phyloP scores from a whole-genome alignment of 2,797 vertebrate genomes.

The Choloepus didactylus region DNA sequence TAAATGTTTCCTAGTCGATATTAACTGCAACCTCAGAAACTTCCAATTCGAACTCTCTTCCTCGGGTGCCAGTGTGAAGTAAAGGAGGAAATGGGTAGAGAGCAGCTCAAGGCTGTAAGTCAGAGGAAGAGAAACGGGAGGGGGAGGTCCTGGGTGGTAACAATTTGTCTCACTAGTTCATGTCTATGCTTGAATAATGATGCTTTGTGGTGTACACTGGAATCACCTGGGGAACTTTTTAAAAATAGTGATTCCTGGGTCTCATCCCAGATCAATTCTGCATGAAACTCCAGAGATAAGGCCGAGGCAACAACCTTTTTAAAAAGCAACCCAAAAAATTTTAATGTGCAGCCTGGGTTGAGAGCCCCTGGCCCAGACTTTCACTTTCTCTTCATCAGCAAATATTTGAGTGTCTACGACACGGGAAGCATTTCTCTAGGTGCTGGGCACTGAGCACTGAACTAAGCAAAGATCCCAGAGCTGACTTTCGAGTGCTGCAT shows the following conservation, averaged over 20 bases:
- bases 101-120: neutral
- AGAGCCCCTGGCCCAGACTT: neutral
- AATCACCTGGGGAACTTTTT: neutral
- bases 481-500: neutral
- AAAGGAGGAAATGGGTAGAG: neutral
- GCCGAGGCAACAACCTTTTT: neutral
- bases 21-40: neutral
- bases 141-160: neutral
- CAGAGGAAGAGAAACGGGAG: neutral
- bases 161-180: neutral
- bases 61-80: neutral
- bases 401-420: neutral
- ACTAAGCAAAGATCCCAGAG: neutral
- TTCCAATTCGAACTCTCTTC: constrained; percentile 22
- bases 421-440: neutral
- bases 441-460: neutral
- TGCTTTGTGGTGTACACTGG: neutral
- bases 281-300: neutral
- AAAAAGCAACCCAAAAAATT: neutral
- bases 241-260: neutral
- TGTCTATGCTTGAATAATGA: neutral
- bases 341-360: neutral
- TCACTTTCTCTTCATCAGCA: neutral
- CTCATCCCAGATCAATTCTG: neutral
- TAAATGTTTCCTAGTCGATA: constrained; percentile 21